Evolutionary conservation across 2,113 vertebrate species (phyloP), one percentile per base, ranked within the genome.

Genomic region (Girardinichthys multiradiatus): DNA sequence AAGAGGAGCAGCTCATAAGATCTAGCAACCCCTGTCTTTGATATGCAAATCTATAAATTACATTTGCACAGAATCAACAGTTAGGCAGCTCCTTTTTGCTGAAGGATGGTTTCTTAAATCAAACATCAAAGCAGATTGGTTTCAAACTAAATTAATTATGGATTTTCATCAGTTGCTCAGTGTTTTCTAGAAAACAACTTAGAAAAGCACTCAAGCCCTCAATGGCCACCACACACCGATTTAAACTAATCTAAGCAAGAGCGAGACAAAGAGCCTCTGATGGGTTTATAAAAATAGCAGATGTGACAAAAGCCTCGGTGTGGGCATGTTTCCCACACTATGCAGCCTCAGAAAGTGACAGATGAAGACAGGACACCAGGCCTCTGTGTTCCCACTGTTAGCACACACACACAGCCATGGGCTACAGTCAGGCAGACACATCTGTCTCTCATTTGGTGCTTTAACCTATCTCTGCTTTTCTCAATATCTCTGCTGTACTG

Each of bases 41-140:
- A 91, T 42, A 88, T 91, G 84, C 81, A 88, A 87, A 91, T 84
- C 15, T 17, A 37, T 29, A 78, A 83, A 88, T 76, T 62, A 30
- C 39, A 85, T 86, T 79, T 83, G 79, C 64, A 76, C 26, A 5
- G 12, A 76, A 72, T 63, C 37, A 70, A 37, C 33, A 48, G 72
- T 37, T 65, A 84, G 75, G 37, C 28, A 19, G 64, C 81, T 83
- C 64, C 74, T 74, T 86, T 76, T 57, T 39, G 29, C 64, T 73
- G 37, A 72, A 75, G 71, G 78, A 81, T n/a, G 82, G 31, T 84
- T 87, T 85, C 82, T 85, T 86, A 66, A 83, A 80, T 80, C 59
- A 31, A 27, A 81, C 77, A 90, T 90, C 81, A 91, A 88, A 89
- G 84, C 70, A n/a, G 70, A 80, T 68, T 3, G 4, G 33, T 14